Base-by-base conservation (phyloP, 2,797 vertebrate genomes). In the Stomatorhinus walkeri region DNA sequence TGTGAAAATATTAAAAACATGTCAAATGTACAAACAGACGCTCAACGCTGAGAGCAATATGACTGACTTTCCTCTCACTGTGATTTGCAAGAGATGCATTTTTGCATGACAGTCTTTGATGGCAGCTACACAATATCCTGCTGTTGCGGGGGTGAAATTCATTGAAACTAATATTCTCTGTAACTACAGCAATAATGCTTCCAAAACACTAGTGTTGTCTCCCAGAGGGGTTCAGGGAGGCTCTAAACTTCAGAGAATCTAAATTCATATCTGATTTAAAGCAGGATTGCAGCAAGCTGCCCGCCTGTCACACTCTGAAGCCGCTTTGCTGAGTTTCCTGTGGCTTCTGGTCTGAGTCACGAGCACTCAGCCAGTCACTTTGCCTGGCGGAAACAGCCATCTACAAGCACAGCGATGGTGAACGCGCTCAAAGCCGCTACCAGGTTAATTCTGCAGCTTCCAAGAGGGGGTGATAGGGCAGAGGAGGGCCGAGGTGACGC, bases 261-360 rank as follows among this genome's bases (percentile, higher is more conserved):
- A 72, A 72, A 72, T 36, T 72, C 28, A 72, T 16, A 72, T 72
- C 32, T 14, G n/a, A 72, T 5, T 4, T 12, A 48, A 64, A 61
- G 36, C 0, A 4, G 4, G 64, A 59, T 7, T 3, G 46, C 24
- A 12, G 10, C 8, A 43, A 36, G 16, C 56, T 32, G 22, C 22
- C 4, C 46, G 32, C 46, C 49, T 32, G 2, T 52, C 16, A 79
- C 9, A 2, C 81, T n/a, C 14, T 51, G 43, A 22, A 49, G 59
- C 28, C 8, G 46, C 54, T 59, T 12, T 61, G 54, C 52, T 83
- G 40, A 88, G 14, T 85, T 85, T 68, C 88, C 88, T 85, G 88
- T 68, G 32, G 51, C 83, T 28, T n/a, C 48, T 48, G 14, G 14
- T 83, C 52, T 40, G 24, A 56, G 14, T 43, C 68, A 46, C 4